These are phyloP conservation scores for Eospalax fontanierii DNA, from an alignment of 2,797 vertebrate genomes.

Conservation along the genomic window DNA sequence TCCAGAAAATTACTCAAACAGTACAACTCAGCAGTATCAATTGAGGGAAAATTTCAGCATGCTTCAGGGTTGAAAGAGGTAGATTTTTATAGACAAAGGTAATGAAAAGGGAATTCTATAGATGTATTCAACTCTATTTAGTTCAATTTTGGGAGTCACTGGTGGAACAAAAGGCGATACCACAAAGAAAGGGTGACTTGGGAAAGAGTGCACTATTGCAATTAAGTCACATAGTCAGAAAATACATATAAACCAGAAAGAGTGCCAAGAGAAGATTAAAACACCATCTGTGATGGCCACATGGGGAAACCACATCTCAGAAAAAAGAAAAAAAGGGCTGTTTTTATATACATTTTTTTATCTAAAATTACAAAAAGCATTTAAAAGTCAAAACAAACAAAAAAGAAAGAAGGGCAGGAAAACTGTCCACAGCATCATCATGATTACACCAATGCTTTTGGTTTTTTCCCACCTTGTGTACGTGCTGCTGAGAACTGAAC, in stretches of 20 bases:
- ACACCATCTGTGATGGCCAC: too few relatives aligned
- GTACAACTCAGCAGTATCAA: not conserved
- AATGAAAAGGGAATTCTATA: slow-evolving; percentile 20
- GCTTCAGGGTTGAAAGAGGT: not conserved
- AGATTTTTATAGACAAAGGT: not conserved
- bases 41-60: not conserved
- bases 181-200: not conserved
- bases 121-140: not conserved
- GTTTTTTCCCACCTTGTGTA: not conserved
- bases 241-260: not conserved
- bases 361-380: not conserved
- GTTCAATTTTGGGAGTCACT: slow-evolving; percentile 14
- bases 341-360: slow-evolving; percentile 43
- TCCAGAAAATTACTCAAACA: not conserved
- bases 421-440: not conserved
- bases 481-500: not conserved
- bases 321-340: not conserved
- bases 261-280: not conserved
- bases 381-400: slow-evolving; percentile 10
- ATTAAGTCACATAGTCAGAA: not conserved
- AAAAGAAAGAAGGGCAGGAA: not conserved
- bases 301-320: too few relatives aligned
- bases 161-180: not conserved
- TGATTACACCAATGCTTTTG: slow-evolving; percentile 1
- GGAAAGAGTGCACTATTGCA: not conserved